phyloP scores from a whole-genome alignment of 2,797 vertebrate genomes.

The Etheostoma perlongum region DNA sequence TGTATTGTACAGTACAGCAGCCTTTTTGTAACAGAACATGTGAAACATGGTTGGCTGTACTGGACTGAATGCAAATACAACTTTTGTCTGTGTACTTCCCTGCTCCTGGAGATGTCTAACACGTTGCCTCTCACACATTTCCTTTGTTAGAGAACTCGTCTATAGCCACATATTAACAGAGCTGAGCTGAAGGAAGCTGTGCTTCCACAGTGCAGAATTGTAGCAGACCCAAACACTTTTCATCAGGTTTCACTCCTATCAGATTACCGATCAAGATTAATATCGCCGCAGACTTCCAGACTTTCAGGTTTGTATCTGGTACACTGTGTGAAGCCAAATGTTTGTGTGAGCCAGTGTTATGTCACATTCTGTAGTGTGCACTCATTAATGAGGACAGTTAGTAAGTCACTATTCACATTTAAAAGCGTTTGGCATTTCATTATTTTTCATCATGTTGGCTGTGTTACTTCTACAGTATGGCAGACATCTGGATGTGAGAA shows the following conservation, averaged over 20 bases:
- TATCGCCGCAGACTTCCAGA: not conserved
- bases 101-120: accelerated
- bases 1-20: not conserved
- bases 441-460: no score
- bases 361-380: not conserved
- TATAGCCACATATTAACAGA: not conserved
- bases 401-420: not conserved
- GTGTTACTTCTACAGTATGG: not conserved
- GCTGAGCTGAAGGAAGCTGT: not conserved
- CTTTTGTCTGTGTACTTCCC: not conserved
- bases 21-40: not conserved
- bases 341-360: not conserved
- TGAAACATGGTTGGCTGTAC: not conserved
- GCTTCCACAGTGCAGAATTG: not conserved
- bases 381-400: not conserved
- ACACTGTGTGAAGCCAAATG: not conserved
- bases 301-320: conserved; percentile 1
- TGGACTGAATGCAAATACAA: not conserved
- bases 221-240: no score
- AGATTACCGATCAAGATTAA: not conserved
- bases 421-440: no score
- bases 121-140: accelerated
- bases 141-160: not conserved
- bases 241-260: not conserved
- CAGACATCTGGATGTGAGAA: no score